Percentiles rank a stretch among this genome's conserved stretches.
Evolutionary conservation across 2,888 invertebrate species (phyloP).

Genomic region (Cantharis flavilabris): DNA sequence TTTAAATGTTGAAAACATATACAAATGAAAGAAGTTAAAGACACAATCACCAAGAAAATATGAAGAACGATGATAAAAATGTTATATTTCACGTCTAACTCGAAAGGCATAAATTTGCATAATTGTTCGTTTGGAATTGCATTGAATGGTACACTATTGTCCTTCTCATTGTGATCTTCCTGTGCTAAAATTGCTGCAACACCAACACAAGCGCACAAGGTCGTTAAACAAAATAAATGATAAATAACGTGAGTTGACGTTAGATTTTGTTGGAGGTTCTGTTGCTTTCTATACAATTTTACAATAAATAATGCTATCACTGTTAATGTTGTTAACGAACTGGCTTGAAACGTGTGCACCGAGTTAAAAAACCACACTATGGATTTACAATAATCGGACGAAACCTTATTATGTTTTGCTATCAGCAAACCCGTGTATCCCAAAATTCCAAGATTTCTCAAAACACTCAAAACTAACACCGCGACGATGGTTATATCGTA

Average conservation of each 20-base stretch:
- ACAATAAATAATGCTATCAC: constrained; percentile 57
- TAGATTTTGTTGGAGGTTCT: constrained; percentile 50
- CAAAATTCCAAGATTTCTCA: constrained; percentile 54
- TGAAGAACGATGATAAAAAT: constrained; percentile 60
- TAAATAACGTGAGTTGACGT: constrained; percentile 56
- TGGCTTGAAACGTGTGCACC: constrained; percentile 59
- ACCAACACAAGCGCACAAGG: constrained; percentile 59
- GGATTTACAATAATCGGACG: constrained; percentile 51
- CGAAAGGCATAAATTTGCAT: constrained; percentile 57
- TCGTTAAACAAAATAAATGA: constrained; percentile 59
- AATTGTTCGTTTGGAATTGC: constrained; percentile 2
- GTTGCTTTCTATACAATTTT: constrained; percentile 48
- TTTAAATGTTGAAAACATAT: constrained; percentile 48
- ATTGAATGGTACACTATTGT: constrained; percentile 24
- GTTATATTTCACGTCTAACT: constrained; percentile 57
- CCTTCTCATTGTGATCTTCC: constrained; percentile 33
- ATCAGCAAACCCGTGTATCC: constrained; percentile 50
- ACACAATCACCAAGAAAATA: constrained; percentile 56
- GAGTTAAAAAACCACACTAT: constrained; percentile 59
- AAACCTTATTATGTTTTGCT: constrained; percentile 37
- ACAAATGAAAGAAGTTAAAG: constrained; percentile 55
- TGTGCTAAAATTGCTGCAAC: constrained; percentile 59
- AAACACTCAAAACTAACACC: constrained; percentile 52
- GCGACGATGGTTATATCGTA: constrained; percentile 60
- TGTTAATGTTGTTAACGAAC: constrained; percentile 57